Percentiles rank a stretch among this genome's conserved stretches.
Evolutionary conservation across 2,888 invertebrate species (phyloP).

Genomic region (Agapostemon virescens): DNA sequence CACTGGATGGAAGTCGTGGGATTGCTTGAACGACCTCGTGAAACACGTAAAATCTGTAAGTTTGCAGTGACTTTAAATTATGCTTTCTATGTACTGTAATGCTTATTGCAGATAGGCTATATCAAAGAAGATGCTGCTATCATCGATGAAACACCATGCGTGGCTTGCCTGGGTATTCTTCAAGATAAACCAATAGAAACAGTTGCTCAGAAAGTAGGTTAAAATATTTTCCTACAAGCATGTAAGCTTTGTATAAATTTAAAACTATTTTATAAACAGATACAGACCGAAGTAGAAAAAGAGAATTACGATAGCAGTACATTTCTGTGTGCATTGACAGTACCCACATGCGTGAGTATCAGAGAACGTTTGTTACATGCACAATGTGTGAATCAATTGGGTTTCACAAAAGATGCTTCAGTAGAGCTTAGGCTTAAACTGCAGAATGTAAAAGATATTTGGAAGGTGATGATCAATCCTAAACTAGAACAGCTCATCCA

Average conservation of each 20-base stretch:
- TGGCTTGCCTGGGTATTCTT: constrained; percentile 88
- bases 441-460: constrained; percentile 85
- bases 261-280: constrained; percentile 54
- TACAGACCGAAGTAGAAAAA: constrained; percentile 50
- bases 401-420: constrained; percentile 68
- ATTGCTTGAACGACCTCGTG: constrained; percentile 82
- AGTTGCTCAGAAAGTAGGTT: constrained; percentile 81
- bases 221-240: constrained; percentile 27
- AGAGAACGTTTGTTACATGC: constrained; percentile 86
- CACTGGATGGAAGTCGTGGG: constrained; percentile 83
- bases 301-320: constrained; percentile 84
- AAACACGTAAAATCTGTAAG: constrained; percentile 82
- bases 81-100: background rate
- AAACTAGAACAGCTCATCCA: constrained; percentile 82
- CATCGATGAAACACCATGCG: constrained; percentile 83
- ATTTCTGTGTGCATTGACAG: constrained; percentile 87
- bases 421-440: constrained; percentile 61
- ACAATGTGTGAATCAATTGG: constrained; percentile 83
- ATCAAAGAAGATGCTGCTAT: constrained; percentile 76
- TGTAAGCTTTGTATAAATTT: constrained; percentile 22
- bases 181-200: constrained; percentile 83
- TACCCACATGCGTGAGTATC: constrained; percentile 86
- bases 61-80: background rate
- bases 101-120: constrained; percentile 65
- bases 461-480: constrained; percentile 87